phyloP scores from a whole-genome alignment of 2,888 invertebrate genomes.

The Eilema caniola region DNA sequence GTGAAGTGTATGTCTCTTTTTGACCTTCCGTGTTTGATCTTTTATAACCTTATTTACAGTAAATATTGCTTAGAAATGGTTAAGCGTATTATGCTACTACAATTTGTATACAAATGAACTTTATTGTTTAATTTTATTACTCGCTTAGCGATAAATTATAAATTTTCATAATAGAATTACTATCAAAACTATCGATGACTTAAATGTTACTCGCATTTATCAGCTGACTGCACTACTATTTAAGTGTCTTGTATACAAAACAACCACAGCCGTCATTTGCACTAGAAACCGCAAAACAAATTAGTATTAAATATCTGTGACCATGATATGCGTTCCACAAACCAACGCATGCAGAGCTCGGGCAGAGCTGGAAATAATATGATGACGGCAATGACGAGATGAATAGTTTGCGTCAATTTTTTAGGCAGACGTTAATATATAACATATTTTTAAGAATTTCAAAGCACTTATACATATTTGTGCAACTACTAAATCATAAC shows the following conservation, averaged over 20 bases:
- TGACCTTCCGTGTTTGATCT: too few relatives aligned
- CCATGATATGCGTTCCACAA: neutral
- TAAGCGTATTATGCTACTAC: too few relatives aligned
- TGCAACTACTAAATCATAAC: too few relatives aligned
- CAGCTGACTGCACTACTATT: neutral
- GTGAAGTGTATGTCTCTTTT: too few relatives aligned
- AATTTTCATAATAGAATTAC: neutral
- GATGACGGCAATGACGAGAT: too few relatives aligned
- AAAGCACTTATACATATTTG: too few relatives aligned
- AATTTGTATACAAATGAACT: too few relatives aligned
- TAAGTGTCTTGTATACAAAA: neutral
- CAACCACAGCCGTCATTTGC: conserved; percentile 17
- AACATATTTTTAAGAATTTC: too few relatives aligned
- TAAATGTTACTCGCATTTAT: conserved; percentile 1
- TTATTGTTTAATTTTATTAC: neutral
- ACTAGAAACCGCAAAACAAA: conserved; percentile 22
- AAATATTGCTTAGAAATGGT: too few relatives aligned
- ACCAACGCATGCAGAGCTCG: neutral
- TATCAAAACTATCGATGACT: neutral
- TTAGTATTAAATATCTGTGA: neutral
- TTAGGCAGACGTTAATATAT: neutral
- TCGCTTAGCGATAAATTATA: neutral
- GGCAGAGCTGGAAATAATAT: neutral
- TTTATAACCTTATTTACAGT: too few relatives aligned
- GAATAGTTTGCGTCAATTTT: neutral